A percentile compares a stretch with the other conserved stretches of the same genome.
Conservation (phyloP, 1,140 invertebrate species). For the Lordiphosa mommai region DNA sequence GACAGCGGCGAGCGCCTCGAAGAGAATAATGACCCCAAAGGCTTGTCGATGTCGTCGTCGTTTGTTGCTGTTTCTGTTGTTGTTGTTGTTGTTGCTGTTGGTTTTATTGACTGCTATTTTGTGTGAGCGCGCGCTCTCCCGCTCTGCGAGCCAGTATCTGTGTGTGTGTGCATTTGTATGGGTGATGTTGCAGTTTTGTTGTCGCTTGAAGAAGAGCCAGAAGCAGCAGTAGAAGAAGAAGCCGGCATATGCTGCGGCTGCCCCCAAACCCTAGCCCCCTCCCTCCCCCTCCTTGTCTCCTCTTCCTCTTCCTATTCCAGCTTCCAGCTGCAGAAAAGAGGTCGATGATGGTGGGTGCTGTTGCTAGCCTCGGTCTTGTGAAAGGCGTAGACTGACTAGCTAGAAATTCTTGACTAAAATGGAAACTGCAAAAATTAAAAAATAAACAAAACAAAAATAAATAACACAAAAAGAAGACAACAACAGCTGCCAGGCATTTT, state of each 20-base stretch:
- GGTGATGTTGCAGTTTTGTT: constrained; percentile 40
- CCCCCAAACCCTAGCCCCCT: constrained; percentile 19
- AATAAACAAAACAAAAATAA: constrained; percentile 34
- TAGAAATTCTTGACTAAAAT: constrained; percentile 36
- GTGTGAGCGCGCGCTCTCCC: constrained; percentile 45
- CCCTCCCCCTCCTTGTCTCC: constrained; percentile 3
- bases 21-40: constrained; percentile 80
- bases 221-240: constrained; percentile 59
- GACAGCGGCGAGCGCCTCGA: constrained; percentile 58
- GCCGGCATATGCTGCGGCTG: constrained; percentile 71
- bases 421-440: constrained; percentile 51
- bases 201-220: constrained; percentile 52
- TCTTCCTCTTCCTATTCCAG: constrained; percentile 1
- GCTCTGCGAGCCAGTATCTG: constrained; percentile 9
- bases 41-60: constrained; percentile 47
- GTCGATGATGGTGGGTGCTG: constrained; percentile 71
- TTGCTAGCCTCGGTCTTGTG: constrained; percentile 25
- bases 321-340: constrained; percentile 67
- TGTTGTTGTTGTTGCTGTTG: constrained; percentile 39
- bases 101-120: constrained; percentile 73
- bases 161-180: constrained; percentile 20
- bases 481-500: too few species aligned
- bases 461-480: constrained; percentile 33
- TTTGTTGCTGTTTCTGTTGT: constrained; percentile 15
- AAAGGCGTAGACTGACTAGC: constrained; percentile 22